These are phyloP conservation scores for Folsomia candida DNA, from an alignment of 2,888 invertebrate genomes.

Conservation along the genomic window DNA sequence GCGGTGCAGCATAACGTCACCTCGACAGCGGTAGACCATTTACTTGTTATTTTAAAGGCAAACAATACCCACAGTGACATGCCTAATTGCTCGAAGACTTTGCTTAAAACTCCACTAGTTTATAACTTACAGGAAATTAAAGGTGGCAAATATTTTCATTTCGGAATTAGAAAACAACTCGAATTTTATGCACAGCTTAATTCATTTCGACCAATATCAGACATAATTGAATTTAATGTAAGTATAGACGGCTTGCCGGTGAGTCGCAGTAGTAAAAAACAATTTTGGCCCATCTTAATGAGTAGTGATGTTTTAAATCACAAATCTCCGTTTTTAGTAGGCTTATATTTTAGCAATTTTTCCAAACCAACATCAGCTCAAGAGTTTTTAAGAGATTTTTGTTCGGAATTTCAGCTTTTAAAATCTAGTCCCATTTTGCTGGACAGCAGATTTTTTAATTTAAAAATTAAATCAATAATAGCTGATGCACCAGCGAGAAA, in stretches of 20 bases:
- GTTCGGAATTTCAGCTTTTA: neutral
- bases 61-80: neutral
- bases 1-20: neutral
- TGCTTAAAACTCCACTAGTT: neutral
- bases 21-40: neutral
- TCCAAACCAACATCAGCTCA: neutral
- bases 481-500: slow-evolving; percentile 6
- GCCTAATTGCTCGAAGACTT: neutral
- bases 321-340: neutral
- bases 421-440: neutral
- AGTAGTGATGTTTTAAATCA: neutral
- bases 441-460: neutral
- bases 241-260: slow-evolving; percentile 2
- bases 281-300: slow-evolving; percentile 9
- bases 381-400: neutral
- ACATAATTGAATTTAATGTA: neutral
- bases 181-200: neutral
- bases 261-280: neutral
- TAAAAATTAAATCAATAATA: neutral
- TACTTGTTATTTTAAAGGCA: neutral
- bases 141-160: neutral
- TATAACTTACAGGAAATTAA: neutral
- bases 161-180: neutral
- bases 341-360: neutral
- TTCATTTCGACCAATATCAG: neutral